These are phyloP conservation scores for Luidia sarsii DNA, from an alignment of 53 echinoderm and acorn worm species.

Conservation along the genomic window DNA sequence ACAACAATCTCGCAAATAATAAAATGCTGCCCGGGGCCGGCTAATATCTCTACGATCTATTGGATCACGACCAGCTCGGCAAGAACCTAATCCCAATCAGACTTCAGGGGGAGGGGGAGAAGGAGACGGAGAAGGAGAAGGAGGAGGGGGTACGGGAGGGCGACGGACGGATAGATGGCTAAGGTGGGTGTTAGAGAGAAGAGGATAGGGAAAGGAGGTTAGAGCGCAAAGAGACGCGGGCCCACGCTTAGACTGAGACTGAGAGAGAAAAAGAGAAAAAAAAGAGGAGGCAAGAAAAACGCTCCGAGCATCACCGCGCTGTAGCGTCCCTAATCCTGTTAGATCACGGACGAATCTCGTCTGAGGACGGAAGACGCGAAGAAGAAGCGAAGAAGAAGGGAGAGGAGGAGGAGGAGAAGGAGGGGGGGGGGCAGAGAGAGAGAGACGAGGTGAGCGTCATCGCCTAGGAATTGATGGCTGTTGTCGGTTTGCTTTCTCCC, in stretches of 20 bases:
- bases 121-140: not conserved
- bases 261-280: too few relatives aligned
- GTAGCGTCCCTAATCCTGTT: slow-evolving; percentile 39
- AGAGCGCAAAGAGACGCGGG: too few relatives aligned
- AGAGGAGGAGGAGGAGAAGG: not conserved
- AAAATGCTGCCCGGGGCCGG: slow-evolving; percentile 38
- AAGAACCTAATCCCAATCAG: slow-evolving; percentile 47
- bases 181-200: too few relatives aligned
- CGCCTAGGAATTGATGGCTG: slow-evolving; percentile 44
- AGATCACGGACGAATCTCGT: slow-evolving; percentile 42
- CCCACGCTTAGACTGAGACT: too few relatives aligned
- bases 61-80: slow-evolving; percentile 49
- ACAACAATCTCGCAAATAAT: slow-evolving; percentile 53
- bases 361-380: slow-evolving; percentile 15
- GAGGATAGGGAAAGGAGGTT: too few relatives aligned
- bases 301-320: slow-evolving; percentile 28
- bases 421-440: not conserved
- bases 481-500: slow-evolving; percentile 43
- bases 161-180: too few relatives aligned
- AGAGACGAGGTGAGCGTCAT: slow-evolving; percentile 26
- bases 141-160: too few relatives aligned
- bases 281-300: not conserved
- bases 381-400: not conserved
- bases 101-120: slow-evolving; percentile 17
- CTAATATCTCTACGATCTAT: slow-evolving; percentile 44